A percentile compares a stretch with the other conserved stretches of the same genome.
Evolutionary conservation across 1,140 invertebrate species (phyloP).

Genomic region (Agrypnia vestita): DNA sequence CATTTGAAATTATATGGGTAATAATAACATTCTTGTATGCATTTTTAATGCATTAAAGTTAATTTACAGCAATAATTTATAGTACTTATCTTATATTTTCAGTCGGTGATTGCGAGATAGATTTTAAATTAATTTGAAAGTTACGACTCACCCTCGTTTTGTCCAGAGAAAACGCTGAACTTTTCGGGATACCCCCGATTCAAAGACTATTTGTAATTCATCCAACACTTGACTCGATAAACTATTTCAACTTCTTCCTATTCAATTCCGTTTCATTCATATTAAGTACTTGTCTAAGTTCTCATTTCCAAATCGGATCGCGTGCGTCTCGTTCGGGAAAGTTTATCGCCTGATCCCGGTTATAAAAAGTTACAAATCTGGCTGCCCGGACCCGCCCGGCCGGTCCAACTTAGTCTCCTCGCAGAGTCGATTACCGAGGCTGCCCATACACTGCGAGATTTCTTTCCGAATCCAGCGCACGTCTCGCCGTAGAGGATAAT

Average conservation of each 20-base stretch:
- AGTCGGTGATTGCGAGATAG: too few species aligned
- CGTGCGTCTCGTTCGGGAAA: conserved; percentile 59
- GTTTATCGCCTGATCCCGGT: conserved; percentile 59
- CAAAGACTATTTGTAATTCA: conserved; percentile 28
- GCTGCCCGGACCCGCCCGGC: neutral
- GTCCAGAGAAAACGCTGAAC: too few species aligned
- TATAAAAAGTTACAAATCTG: conserved; percentile 62
- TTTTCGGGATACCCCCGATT: neutral
- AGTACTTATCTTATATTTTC: too few species aligned
- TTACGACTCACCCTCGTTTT: too few species aligned
- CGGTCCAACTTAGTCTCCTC: neutral
- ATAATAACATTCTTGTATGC: too few species aligned
- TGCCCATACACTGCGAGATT: neutral
- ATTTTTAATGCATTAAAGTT: too few species aligned
- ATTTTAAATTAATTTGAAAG: too few species aligned
- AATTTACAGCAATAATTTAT: too few species aligned
- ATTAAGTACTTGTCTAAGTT: conserved; percentile 52
- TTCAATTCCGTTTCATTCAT: conserved; percentile 50
- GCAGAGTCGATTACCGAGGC: neutral
- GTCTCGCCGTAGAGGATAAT: too few species aligned
- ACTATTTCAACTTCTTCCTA: conserved; percentile 47
- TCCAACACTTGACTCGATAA: conserved; percentile 34
- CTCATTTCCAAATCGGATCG: conserved; percentile 59
- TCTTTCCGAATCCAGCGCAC: too few species aligned
- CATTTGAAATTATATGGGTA: too few species aligned